Percentiles rank a stretch among this genome's conserved stretches.
Evolutionary conservation across 1,140 invertebrate species (phyloP).

Genomic region (Laupala kohalensis): DNA sequence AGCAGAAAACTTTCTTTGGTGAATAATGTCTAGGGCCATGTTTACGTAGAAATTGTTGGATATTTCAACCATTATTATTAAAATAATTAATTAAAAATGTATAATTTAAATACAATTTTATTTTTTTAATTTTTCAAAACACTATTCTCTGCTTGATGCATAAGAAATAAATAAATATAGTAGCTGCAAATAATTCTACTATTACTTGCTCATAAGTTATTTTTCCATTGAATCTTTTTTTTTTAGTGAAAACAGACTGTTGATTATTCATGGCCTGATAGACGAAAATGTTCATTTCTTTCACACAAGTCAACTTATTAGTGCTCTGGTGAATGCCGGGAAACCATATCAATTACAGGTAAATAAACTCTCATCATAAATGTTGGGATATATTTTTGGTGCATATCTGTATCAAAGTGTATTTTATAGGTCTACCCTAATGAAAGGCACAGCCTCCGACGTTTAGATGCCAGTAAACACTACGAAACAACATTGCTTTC

Average conservation of each 20-base stretch:
- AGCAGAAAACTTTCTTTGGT: too few relatives aligned
- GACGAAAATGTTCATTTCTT: slow-evolving; percentile 99
- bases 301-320: slow-evolving; percentile 84
- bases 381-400: background rate
- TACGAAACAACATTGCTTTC: slow-evolving; percentile 87
- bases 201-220: too few relatives aligned
- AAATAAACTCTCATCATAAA: slow-evolving; percentile 12
- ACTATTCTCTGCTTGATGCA: too few relatives aligned
- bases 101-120: too few relatives aligned
- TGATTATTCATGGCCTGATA: slow-evolving; percentile 96
- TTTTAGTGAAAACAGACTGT: slow-evolving; percentile 71
- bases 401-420: slow-evolving; percentile 1
- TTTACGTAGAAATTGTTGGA: too few relatives aligned
- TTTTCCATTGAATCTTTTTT: slow-evolving; percentile 20
- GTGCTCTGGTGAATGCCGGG: slow-evolving; percentile 75
- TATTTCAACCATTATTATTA: too few relatives aligned
- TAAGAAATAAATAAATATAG: too few relatives aligned
- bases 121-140: too few relatives aligned
- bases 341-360: slow-evolving; percentile 84
- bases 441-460: slow-evolving; percentile 85
- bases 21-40: too few relatives aligned
- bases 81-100: too few relatives aligned
- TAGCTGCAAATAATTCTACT: too few relatives aligned
- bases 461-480: slow-evolving; percentile 86
- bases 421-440: slow-evolving; percentile 69